Conservation (phyloP, 2,113 vertebrate species). For the Gymnocephalus cernua region DNA sequence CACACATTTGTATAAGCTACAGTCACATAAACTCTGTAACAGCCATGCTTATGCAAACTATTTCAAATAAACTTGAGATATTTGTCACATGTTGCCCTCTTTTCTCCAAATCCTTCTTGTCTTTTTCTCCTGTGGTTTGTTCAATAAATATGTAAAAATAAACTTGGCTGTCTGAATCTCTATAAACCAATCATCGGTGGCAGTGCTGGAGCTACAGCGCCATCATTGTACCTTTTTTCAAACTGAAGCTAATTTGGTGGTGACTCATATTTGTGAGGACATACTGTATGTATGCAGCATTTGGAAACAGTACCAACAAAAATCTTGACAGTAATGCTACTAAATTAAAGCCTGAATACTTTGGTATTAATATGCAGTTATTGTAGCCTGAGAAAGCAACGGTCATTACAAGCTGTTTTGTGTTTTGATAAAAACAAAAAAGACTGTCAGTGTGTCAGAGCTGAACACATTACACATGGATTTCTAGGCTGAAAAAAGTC, state of each 20-base stretch:
- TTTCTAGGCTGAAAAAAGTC: conserved; percentile 35
- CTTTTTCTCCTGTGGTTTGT: neutral
- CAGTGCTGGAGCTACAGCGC: neutral
- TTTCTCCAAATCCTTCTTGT: neutral
- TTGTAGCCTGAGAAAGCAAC: neutral
- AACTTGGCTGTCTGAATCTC: neutral
- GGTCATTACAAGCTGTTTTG: neutral
- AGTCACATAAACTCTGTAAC: neutral
- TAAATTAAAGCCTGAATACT: neutral
- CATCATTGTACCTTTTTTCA: conserved; percentile 9
- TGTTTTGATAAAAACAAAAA: conserved; percentile 10
- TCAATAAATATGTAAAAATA: neutral
- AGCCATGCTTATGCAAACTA: no score
- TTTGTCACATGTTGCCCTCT: neutral
- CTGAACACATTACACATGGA: conserved; percentile 36
- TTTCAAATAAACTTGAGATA: no score
- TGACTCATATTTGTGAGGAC: conserved; percentile 45
- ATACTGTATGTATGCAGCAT: neutral
- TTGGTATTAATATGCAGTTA: neutral
- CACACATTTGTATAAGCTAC: neutral
- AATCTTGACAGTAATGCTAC: neutral
- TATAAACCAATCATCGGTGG: neutral
- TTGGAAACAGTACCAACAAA: conserved; percentile 31
- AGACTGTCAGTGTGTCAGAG: conserved; percentile 7
- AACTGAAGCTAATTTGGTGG: conserved; percentile 20